Percentiles rank a stretch among this genome's conserved stretches.
Evolutionary conservation across 2,888 invertebrate genomes (phyloP).

Genomic region (Troides oblongomaculatus): DNA sequence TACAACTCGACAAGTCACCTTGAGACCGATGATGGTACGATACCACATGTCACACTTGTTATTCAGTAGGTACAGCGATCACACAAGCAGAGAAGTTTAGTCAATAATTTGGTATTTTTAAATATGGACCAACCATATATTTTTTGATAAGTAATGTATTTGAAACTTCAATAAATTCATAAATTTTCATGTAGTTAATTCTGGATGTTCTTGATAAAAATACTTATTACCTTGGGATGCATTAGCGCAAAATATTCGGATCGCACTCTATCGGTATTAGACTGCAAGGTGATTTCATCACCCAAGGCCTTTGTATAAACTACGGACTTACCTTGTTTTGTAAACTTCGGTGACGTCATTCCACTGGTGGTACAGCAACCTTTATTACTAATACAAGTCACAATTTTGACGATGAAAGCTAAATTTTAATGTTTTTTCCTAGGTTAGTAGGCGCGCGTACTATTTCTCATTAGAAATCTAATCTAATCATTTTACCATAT

Average conservation of each 20-base stretch:
- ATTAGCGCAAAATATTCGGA: neutral
- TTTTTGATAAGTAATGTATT: no score
- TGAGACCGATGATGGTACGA: neutral
- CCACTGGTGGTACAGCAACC: constrained; percentile 2
- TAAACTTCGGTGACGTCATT: constrained; percentile 22
- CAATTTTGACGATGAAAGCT: neutral
- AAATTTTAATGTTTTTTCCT: neutral
- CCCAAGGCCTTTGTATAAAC: constrained; percentile 17
- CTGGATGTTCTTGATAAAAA: no score
- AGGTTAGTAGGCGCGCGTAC: neutral
- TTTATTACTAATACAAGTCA: neutral
- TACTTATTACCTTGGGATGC: neutral
- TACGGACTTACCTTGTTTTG: constrained; percentile 25
- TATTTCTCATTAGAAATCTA: no score
- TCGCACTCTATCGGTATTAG: neutral
- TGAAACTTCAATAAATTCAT: no score
- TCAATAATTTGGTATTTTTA: neutral
- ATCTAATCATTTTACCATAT: no score
- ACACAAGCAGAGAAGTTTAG: neutral
- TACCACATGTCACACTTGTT: neutral
- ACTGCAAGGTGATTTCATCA: constrained; percentile 22
- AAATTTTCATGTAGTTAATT: no score
- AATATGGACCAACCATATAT: no score
- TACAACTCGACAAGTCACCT: neutral
- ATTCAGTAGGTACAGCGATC: neutral